These are phyloP conservation scores for Gallinago nigripennis DNA, from an alignment of 2,797 vertebrate species.

Conservation along the genomic window DNA sequence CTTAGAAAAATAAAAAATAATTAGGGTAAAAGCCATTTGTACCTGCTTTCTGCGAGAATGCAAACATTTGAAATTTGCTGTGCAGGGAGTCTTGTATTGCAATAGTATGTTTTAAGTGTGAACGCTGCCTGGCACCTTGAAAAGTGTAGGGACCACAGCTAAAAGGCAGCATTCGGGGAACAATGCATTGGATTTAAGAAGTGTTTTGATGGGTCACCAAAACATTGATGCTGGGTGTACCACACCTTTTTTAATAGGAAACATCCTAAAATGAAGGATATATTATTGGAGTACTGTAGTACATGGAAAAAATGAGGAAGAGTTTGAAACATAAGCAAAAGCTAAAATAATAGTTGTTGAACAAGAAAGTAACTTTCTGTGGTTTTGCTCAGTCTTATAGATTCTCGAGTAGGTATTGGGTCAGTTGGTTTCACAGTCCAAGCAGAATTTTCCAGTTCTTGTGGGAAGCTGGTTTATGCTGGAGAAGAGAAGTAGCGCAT, in stretches of 20 bases:
- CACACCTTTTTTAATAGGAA: not conserved
- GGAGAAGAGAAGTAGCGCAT: not conserved
- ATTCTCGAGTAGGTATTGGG: not conserved
- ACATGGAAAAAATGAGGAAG: not conserved
- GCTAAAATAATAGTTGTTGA: not conserved
- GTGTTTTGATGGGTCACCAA: not conserved
- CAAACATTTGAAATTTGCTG: not conserved
- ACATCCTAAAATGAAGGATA: not conserved
- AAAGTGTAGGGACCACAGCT: rapidly evolving
- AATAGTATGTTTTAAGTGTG: not conserved
- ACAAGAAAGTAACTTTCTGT: not conserved
- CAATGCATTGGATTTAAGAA: not conserved
- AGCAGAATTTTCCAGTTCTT: not conserved
- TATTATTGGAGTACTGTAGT: not conserved
- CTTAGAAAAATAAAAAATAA: not conserved
- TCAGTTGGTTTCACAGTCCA: not conserved
- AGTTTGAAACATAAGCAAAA: not conserved
- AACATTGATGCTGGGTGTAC: not conserved
- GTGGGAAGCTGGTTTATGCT: not conserved
- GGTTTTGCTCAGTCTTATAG: not conserved
- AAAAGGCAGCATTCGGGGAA: not conserved
- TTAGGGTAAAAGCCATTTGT: not conserved
- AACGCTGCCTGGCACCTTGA: not conserved
- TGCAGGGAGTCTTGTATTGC: not conserved
- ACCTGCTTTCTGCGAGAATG: not conserved